phyloP scores from a whole-genome alignment of 2,113 vertebrate species.

The human region GRCh38 chr4:138587001-138587500 shows the following conservation, averaged over 20 bases:
- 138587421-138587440: not conserved
- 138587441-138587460: not conserved
- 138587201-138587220: not conserved
- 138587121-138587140: not conserved
- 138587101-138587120: not conserved
- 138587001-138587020: not conserved
- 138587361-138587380: not conserved
- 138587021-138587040: not conserved
- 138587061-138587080: not conserved
- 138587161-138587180: not conserved
- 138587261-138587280: not conserved
- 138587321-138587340: not conserved
- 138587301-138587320: not conserved
- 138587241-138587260: not conserved
- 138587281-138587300: not conserved
- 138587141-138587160: not conserved
- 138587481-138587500: not conserved
- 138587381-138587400: not conserved
- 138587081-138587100: not conserved
- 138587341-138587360: not conserved
- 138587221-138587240: not conserved
- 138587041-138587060: not conserved
- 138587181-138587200: not conserved
- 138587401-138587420: not conserved
- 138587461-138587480: not conserved